phyloP scores from a whole-genome alignment of 2,888 invertebrate genomes.

The Agriotes lineatus region DNA sequence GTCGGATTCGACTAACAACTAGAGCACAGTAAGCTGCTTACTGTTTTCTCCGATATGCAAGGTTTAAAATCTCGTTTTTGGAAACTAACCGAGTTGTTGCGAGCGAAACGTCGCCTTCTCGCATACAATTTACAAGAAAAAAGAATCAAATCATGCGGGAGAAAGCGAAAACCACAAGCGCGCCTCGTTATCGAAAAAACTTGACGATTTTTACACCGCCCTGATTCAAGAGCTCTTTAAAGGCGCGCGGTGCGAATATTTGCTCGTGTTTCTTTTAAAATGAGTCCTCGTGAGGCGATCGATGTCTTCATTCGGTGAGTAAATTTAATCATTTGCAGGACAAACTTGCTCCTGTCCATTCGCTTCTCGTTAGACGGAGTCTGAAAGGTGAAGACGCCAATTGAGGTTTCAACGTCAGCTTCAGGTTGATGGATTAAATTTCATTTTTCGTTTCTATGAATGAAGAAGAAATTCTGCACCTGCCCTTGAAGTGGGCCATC shows the following conservation, averaged over 20 bases:
- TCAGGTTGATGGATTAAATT: no score
- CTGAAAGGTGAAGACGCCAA: constrained; percentile 10
- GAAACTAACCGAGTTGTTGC: not conserved
- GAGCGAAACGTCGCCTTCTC: not conserved
- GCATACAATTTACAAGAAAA: not conserved
- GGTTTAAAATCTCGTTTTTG: not conserved
- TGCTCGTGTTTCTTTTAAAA: constrained; percentile 32
- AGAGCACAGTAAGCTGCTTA: not conserved
- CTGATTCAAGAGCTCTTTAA: constrained; percentile 21
- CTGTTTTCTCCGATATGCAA: no score
- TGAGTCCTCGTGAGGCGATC: constrained; percentile 20
- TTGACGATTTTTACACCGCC: constrained; percentile 28
- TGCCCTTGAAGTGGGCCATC: no score
- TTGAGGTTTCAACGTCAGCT: no score
- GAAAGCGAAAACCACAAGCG: constrained; percentile 15
- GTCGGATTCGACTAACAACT: not conserved
- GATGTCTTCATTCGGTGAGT: constrained; percentile 22
- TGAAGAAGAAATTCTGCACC: no score
- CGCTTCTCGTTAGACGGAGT: not conserved
- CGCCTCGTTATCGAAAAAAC: no score
- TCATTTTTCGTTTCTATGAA: no score
- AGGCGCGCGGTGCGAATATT: constrained; percentile 22
- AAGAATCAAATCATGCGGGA: constrained; percentile 15
- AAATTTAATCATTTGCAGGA: constrained; percentile 30
- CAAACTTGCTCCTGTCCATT: constrained; percentile 9